These are phyloP conservation scores for Acanthoscelides obtectus DNA, from an alignment of 2,888 invertebrate genomes.

Conservation along the genomic window DNA sequence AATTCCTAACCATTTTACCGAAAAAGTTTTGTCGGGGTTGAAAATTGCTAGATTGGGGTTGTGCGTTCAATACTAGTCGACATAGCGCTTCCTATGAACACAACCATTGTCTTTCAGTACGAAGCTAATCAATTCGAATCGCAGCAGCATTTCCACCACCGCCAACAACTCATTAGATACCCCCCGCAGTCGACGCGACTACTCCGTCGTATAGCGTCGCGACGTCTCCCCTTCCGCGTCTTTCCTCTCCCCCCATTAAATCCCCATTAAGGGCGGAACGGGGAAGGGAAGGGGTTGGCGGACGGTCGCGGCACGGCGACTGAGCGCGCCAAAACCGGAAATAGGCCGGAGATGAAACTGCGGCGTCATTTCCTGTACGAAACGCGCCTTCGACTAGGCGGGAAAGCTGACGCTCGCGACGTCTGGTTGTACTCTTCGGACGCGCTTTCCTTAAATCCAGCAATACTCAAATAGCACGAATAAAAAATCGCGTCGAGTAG, in stretches of 20 bases:
- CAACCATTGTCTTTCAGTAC: too few species aligned
- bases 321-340: slow-evolving; percentile 45
- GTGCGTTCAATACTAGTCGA: too few species aligned
- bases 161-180: not conserved
- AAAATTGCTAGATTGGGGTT: too few species aligned
- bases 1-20: too few species aligned
- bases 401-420: not conserved
- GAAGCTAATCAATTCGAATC: not conserved
- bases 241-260: slow-evolving; percentile 4
- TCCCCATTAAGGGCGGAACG: not conserved
- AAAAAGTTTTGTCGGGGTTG: too few species aligned
- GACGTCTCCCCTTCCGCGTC: not conserved
- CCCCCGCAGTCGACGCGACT: not conserved
- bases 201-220: not conserved
- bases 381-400: slow-evolving; percentile 34
- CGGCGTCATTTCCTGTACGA: slow-evolving; percentile 48
- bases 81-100: too few species aligned
- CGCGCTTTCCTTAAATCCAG: not conserved
- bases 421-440: slow-evolving; percentile 1
- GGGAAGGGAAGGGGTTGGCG: not conserved
- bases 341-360: slow-evolving; percentile 52
- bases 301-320: slow-evolving; percentile 22
- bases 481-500: too few species aligned
- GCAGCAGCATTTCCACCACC: not conserved
- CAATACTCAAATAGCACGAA: too few species aligned